Evolutionary conservation across 2,888 invertebrate species (phyloP).

Genomic region (Netelia melanura): DNA sequence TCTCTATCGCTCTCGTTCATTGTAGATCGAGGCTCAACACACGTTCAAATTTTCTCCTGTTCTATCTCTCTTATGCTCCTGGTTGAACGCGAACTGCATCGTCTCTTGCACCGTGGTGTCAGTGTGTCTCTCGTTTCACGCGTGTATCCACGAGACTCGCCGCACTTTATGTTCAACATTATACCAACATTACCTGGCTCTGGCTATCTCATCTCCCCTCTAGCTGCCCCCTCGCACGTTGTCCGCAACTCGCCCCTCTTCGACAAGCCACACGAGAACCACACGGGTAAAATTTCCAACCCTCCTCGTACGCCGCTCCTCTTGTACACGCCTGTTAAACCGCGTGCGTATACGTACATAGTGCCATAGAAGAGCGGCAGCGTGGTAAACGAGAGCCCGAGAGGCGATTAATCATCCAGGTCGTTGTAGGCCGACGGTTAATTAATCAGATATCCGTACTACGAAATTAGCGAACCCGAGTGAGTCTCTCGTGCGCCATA

Average conservation of each 20-base stretch:
- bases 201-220: slow-evolving; percentile 63
- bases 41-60: slow-evolving; percentile 46
- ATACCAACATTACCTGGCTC: slow-evolving; percentile 82
- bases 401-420: slow-evolving; percentile 79
- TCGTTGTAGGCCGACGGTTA: slow-evolving; percentile 75
- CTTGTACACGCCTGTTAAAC: slow-evolving; percentile 43
- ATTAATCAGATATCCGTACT: slow-evolving; percentile 83
- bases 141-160: slow-evolving; percentile 74
- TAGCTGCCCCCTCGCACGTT: slow-evolving; percentile 33
- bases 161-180: slow-evolving; percentile 83
- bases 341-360: slow-evolving; percentile 53
- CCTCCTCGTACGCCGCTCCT: slow-evolving; percentile 37
- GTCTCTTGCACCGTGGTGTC: slow-evolving; percentile 36
- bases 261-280: slow-evolving; percentile 61
- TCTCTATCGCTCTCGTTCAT: slow-evolving; percentile 33
- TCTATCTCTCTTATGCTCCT: slow-evolving; percentile 14
- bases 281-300: slow-evolving; percentile 75
- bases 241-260: slow-evolving; percentile 48
- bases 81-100: neutral
- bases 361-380: slow-evolving; percentile 60
- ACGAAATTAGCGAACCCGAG: slow-evolving; percentile 71
- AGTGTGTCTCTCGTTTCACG: slow-evolving; percentile 58
- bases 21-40: slow-evolving; percentile 58
- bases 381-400: slow-evolving; percentile 75
- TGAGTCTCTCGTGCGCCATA: slow-evolving; percentile 32